Conservation (phyloP, 1,140 invertebrate species). For the Drosophila kohkoa region DNA sequence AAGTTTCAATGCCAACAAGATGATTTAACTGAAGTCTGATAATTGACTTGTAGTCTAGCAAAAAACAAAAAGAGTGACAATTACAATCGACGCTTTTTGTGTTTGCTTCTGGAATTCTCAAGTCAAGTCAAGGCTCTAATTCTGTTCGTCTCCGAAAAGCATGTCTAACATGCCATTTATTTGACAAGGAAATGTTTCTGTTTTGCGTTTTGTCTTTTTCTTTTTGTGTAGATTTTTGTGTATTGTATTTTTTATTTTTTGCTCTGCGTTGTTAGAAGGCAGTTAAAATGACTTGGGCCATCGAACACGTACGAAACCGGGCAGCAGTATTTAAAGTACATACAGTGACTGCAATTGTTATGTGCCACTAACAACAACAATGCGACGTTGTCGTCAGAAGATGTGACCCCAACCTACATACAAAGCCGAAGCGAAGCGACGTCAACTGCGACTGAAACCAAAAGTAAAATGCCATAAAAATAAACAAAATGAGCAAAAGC, state of each 20-base stretch:
- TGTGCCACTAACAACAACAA: conserved; percentile 42
- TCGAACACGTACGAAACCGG: conserved; percentile 54
- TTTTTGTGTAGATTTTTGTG: not conserved
- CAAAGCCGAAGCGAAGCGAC: conserved; percentile 34
- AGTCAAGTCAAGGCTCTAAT: conserved; percentile 19
- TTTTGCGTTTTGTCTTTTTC: conserved; percentile 10
- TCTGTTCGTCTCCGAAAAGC: not conserved
- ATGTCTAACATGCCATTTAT: not conserved
- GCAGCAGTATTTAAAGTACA: conserved; percentile 23
- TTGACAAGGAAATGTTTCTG: conserved; percentile 34
- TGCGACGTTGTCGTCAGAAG: conserved; percentile 65
- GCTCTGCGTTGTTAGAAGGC: conserved; percentile 26
- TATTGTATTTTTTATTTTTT: conserved; percentile 2
- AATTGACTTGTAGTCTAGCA: not conserved
- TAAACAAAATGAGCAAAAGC: conserved; percentile 55
- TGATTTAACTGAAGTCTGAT: not conserved
- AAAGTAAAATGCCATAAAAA: conserved; percentile 80
- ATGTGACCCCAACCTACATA: conserved; percentile 81
- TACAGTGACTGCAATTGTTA: conserved; percentile 55
- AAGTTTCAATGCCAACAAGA: not conserved
- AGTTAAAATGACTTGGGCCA: conserved; percentile 57
- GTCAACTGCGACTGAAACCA: conserved; percentile 59
- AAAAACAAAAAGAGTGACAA: not conserved
- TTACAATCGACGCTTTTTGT: conserved; percentile 9
- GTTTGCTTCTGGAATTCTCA: conserved; percentile 4